These are phyloP conservation scores for Neodiprion virginianus DNA, from an alignment of 1,140 invertebrate species.

Conservation along the genomic window DNA sequence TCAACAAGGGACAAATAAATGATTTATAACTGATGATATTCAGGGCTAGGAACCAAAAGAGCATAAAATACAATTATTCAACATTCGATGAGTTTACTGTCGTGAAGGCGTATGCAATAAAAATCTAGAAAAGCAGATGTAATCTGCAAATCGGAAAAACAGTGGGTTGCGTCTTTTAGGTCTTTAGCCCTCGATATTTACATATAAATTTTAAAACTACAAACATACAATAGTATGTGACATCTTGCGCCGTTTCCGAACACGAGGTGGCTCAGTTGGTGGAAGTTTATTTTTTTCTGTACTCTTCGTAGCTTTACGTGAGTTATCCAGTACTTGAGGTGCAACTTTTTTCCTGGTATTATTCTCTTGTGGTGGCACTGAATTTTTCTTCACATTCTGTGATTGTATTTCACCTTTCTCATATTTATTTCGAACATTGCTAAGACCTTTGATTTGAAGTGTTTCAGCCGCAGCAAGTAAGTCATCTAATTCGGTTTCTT, in stretches of 20 bases:
- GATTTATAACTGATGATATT: slow-evolving; percentile 1
- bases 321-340: slow-evolving; percentile 16
- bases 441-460: slow-evolving; percentile 60
- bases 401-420: slow-evolving; percentile 31
- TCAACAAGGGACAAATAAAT: background rate
- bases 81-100: no score
- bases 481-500: slow-evolving; percentile 52
- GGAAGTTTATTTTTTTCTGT: slow-evolving; percentile 13
- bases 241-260: slow-evolving; percentile 26
- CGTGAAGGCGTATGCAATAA: no score
- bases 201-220: slow-evolving; percentile 14
- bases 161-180: no score
- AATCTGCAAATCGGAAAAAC: no score
- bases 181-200: background rate
- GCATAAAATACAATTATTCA: no score
- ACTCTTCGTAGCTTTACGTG: slow-evolving; percentile 6
- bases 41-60: background rate
- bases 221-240: slow-evolving; percentile 28
- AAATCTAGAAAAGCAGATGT: no score
- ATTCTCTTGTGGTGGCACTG: slow-evolving; percentile 4
- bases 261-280: slow-evolving; percentile 11
- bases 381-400: slow-evolving; percentile 8
- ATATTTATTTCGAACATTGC: slow-evolving; percentile 46
- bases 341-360: slow-evolving; percentile 15
- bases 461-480: slow-evolving; percentile 55